phyloP scores from a whole-genome alignment of 2,888 invertebrate genomes.

The Trichacis sp. region DNA sequence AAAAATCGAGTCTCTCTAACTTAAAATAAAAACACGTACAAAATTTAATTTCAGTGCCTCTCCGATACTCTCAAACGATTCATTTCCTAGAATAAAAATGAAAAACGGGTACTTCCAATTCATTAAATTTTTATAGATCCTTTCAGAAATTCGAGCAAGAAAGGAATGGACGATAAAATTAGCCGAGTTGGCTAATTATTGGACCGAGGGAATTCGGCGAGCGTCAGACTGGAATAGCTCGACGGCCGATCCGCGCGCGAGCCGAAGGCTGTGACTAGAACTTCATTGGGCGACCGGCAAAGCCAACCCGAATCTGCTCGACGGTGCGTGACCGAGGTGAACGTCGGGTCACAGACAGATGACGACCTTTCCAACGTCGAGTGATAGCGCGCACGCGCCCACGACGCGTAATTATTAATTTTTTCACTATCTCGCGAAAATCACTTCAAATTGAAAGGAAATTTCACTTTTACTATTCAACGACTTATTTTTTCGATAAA shows the following conservation, averaged over 20 bases:
- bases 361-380: slow-evolving; percentile 44
- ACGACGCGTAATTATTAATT: slow-evolving; percentile 29
- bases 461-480: too few species aligned
- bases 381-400: slow-evolving; percentile 42
- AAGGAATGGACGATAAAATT: too few species aligned
- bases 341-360: slow-evolving; percentile 37
- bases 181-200: slow-evolving; percentile 22
- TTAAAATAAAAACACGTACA: too few species aligned
- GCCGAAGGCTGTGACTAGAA: slow-evolving; percentile 42
- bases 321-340: slow-evolving; percentile 44
- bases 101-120: too few species aligned
- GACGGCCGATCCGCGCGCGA: slow-evolving; percentile 33
- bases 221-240: slow-evolving; percentile 26
- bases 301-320: slow-evolving; percentile 46
- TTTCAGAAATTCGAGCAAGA: too few species aligned
- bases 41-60: too few species aligned
- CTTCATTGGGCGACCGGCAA: slow-evolving; percentile 45
- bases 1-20: too few species aligned
- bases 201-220: slow-evolving; percentile 23
- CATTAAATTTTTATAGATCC: too few species aligned
- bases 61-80: too few species aligned
- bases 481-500: too few species aligned
- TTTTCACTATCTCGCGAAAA: neutral
- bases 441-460: neutral
- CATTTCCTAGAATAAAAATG: too few species aligned